Evolutionary conservation across 2,888 invertebrate genomes (phyloP).

Genomic region (Tricholauxania praeusta): DNA sequence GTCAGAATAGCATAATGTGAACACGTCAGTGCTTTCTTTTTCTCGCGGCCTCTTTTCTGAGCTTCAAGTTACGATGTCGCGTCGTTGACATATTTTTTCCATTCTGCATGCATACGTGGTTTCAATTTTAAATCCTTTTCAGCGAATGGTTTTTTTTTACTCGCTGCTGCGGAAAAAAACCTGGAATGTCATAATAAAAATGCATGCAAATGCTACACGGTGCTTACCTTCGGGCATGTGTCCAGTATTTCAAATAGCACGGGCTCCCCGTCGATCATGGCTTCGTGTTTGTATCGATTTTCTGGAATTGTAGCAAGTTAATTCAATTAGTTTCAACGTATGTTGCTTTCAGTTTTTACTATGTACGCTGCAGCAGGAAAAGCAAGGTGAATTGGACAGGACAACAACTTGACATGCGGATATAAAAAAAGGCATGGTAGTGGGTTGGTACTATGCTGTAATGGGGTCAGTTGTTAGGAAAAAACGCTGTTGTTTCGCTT

Average conservation of each 20-base stretch:
- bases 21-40: too few species aligned
- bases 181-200: background rate
- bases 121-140: background rate
- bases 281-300: conserved; percentile 91
- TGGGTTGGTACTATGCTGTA: too few species aligned
- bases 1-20: too few species aligned
- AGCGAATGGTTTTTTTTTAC: background rate
- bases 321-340: background rate
- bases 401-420: background rate
- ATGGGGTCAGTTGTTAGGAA: too few species aligned
- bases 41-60: too few species aligned
- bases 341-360: background rate
- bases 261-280: conserved; percentile 88
- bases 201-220: background rate
- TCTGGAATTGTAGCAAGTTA: conserved; percentile 72
- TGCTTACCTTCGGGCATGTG: conserved; percentile 76
- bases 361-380: background rate
- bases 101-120: background rate
- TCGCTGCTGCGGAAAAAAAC: background rate
- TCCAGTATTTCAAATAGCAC: conserved; percentile 92
- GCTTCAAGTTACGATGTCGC: too few species aligned
- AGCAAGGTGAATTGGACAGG: conserved; percentile 2
- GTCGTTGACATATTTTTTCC: background rate
- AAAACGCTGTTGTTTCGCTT: too few species aligned
- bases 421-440: too few species aligned